Evolutionary conservation across 2,888 invertebrate genomes (phyloP), one percentile per base, ranked within the genome.

Genomic region (Meta bourneti): DNA sequence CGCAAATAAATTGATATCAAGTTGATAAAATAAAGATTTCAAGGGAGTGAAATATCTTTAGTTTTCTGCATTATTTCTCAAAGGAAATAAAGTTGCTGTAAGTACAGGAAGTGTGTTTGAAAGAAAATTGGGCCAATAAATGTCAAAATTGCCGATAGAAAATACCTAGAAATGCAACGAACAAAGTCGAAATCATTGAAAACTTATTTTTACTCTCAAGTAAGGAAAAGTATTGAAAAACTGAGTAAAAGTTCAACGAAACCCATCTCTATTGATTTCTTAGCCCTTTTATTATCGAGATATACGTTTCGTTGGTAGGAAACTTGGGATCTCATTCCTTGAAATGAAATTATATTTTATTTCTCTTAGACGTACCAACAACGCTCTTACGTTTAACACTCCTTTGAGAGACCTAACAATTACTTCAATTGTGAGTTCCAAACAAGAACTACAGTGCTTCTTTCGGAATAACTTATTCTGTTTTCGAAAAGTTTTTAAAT

Each of bases 51-150:
- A 34, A 34, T 34, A 34, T n/a, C 34, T 34, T 34, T 4, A 34
- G 4, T 34, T 34, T 34, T 34, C 34, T 34, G 34, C 34, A 34
- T 34, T 34, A 1, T 34, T 34, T 34, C 34, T 34, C 34, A 34
- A 34, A 34, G 34, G 4, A 34, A 34, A 34, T 34, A 34, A 34
- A 34, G 34, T 4, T 34, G 34, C 34, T 34, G 34, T 34, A 34
- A 34, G 34, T 34, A 34, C 9, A 16, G 16, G 16, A 61, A 61
- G 61, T 16, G 61, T 61, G 61, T 61, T 79, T 48, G 48, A 48
- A 81, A 81, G 69, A 69, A 81, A 81, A 81, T 81, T 81, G 81
- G 69, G 71, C 70, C 81, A 81, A 81, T 81, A 81, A 81, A 70
- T 69, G 48, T 71, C 48, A 70, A n/a, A 49, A 16, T n/a, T 48